Evolutionary conservation across 1,140 invertebrate genomes (phyloP).

Genomic region (Danaus plexippus): DNA sequence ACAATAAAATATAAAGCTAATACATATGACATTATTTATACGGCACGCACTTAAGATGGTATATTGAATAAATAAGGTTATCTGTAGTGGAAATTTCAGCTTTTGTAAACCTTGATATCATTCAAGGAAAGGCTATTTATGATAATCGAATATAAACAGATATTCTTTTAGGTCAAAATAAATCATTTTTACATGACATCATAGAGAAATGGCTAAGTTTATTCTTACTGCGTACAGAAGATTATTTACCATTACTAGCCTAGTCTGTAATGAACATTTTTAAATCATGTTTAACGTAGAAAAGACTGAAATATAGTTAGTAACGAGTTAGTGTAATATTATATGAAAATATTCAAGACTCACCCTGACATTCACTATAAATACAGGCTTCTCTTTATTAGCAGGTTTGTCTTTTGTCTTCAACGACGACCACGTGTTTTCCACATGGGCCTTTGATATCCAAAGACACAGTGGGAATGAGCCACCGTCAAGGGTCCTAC

Average conservation of each 20-base stretch:
- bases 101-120: no score
- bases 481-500: constrained; percentile 74
- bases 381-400: constrained; percentile 44
- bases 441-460: constrained; percentile 54
- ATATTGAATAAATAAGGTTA: no score
- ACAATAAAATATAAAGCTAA: background rate
- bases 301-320: background rate
- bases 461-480: constrained; percentile 76
- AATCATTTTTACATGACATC: no score
- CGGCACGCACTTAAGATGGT: no score
- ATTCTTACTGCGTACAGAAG: no score
- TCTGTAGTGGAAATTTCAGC: no score
- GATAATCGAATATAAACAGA: no score
- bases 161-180: no score
- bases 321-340: background rate
- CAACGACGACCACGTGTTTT: constrained; percentile 33
- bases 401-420: constrained; percentile 15
- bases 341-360: constrained; percentile 22
- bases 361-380: constrained; percentile 68
- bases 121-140: no score
- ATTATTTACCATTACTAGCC: no score
- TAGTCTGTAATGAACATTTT: background rate
- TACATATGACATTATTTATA: no score
- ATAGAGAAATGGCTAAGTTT: no score
- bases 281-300: background rate